Percentiles rank a stretch among this genome's conserved stretches.
phyloP scores from a whole-genome alignment of 2,113 vertebrate species.

The Chionis minor region DNA sequence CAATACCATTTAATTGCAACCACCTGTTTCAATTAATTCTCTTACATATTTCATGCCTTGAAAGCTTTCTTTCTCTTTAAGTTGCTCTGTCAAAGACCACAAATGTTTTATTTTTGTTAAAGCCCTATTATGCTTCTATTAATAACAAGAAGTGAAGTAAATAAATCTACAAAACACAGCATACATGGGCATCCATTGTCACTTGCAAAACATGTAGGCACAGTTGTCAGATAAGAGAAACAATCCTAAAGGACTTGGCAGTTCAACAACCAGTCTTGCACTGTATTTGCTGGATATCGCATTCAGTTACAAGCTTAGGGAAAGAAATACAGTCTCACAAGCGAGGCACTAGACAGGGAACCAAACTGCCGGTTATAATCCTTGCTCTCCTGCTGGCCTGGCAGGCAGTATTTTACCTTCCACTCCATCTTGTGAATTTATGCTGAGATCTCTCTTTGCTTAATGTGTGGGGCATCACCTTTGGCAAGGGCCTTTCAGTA shows the following conservation, averaged over 20 bases:
- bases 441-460: background rate
- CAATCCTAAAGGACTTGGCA: background rate
- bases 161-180: background rate
- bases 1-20: background rate
- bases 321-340: background rate
- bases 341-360: background rate
- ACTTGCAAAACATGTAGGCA: background rate
- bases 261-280: background rate
- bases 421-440: background rate
- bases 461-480: background rate
- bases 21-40: conserved; percentile 48
- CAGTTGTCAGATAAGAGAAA: conserved; percentile 2
- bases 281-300: background rate
- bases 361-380: background rate
- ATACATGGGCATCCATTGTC: background rate
- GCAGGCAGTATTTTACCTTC: background rate
- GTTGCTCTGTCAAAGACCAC: background rate
- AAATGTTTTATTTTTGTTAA: conserved; percentile 7
- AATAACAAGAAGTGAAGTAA: background rate
- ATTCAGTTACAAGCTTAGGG: background rate
- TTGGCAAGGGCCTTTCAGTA: background rate
- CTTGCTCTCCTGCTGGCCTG: background rate
- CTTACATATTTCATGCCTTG: background rate
- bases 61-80: conserved; percentile 3
- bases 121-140: background rate